These are phyloP conservation scores for Siderastrea radians DNA, from an alignment of 92 coral and sea anemone species.

Conservation along the genomic window DNA sequence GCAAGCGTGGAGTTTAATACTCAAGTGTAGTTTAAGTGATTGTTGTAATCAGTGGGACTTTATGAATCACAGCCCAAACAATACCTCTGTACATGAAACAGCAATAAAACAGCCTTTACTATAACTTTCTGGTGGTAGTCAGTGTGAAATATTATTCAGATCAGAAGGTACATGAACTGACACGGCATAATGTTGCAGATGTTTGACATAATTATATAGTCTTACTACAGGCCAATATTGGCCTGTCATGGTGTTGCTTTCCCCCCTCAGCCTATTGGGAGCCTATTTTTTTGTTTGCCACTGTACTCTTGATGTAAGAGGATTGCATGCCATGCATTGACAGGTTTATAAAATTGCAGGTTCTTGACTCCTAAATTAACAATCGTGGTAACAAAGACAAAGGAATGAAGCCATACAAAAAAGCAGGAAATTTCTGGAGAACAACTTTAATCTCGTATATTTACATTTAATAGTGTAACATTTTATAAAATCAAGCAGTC, in stretches of 20 bases:
- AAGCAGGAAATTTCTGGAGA: background rate
- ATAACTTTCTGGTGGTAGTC: background rate
- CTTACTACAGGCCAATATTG: background rate
- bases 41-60: background rate
- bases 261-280: too few species aligned
- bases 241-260: background rate
- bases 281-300: too few species aligned
- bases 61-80: conserved; percentile 1
- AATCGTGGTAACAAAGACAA: background rate
- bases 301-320: too few species aligned
- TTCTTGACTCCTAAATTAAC: background rate
- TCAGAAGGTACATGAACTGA: background rate
- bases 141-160: background rate
- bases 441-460: background rate
- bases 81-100: conserved; percentile 19
- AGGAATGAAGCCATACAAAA: background rate
- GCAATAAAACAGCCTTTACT: conserved; percentile 30
- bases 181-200: background rate
- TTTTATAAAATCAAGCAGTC: background rate
- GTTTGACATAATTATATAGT: background rate
- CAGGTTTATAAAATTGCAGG: too few species aligned
- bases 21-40: background rate
- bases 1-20: background rate
- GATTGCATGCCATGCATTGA: too few species aligned
- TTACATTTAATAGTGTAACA: background rate